Evolutionary conservation across 2,113 vertebrate species (phyloP).

Genomic region (Cyprinodon brontotheroides): DNA sequence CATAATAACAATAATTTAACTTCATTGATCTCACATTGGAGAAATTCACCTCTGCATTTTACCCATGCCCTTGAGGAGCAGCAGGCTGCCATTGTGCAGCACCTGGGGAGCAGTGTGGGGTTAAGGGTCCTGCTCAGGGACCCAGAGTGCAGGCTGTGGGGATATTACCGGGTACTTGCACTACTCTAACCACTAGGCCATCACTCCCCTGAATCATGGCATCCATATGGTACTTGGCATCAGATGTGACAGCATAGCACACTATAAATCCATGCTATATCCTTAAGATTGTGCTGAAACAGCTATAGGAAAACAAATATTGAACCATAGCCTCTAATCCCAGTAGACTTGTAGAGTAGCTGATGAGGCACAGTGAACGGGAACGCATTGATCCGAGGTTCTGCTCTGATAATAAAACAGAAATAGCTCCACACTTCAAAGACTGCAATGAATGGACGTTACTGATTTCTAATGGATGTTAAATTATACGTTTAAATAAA

Average conservation of each 20-base stretch:
- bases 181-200: too few species aligned
- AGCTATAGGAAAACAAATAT: slow-evolving; percentile 8
- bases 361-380: slow-evolving; percentile 43
- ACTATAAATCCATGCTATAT: background rate
- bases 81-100: too few species aligned
- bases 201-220: background rate
- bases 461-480: background rate
- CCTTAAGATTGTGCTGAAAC: slow-evolving; percentile 21
- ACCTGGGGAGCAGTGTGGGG: too few species aligned
- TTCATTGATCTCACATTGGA: too few species aligned
- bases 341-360: slow-evolving; percentile 14
- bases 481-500: background rate
- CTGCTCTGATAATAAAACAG: slow-evolving; percentile 17
- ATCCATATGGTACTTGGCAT: background rate
- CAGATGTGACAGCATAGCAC: background rate
- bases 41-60: too few species aligned
- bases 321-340: slow-evolving; percentile 19
- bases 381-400: slow-evolving; percentile 48
- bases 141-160: too few species aligned
- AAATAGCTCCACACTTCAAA: slow-evolving; percentile 36
- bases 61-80: too few species aligned
- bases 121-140: too few species aligned
- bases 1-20: too few species aligned
- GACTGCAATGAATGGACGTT: background rate
- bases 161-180: too few species aligned